Conservation (phyloP, 1,140 invertebrate genomes). For the Drosophila punjabiensis region DNA sequence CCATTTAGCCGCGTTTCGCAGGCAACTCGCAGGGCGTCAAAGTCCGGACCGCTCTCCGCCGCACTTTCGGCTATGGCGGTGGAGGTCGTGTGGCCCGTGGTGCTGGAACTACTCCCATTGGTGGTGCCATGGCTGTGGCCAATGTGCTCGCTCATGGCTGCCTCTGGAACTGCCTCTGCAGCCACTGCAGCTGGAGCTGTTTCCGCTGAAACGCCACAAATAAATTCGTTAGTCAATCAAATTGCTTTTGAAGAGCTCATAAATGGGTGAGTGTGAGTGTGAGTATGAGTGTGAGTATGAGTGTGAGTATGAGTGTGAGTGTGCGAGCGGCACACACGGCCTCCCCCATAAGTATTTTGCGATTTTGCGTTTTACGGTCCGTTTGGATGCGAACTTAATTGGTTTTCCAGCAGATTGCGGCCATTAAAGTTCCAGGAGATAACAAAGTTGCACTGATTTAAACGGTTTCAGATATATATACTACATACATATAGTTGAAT, state of each 20-base stretch:
- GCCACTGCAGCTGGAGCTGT: conserved; percentile 30
- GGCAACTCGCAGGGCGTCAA: conserved; percentile 61
- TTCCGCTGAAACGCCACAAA: conserved; percentile 50
- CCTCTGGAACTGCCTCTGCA: conserved; percentile 7
- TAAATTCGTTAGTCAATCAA: conserved; percentile 51
- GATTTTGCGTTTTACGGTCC: conserved; percentile 68
- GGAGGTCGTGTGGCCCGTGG: conserved; percentile 22
- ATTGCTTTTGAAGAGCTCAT: conserved; percentile 47
- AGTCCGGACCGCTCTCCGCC: conserved; percentile 64
- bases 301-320: conserved; percentile 6
- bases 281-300: conserved; percentile 1
- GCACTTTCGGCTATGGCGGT: conserved; percentile 49
- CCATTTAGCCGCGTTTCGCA: conserved; percentile 55
- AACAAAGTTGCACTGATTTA: conserved; percentile 6
- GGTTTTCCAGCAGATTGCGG: conserved; percentile 58
- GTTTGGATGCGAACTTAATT: conserved; percentile 73
- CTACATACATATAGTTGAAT: neutral
- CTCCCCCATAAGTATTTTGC: conserved; percentile 49
- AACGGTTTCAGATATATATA: conserved; percentile 4
- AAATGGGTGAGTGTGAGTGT: conserved; percentile 24
- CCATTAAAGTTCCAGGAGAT: conserved; percentile 12
- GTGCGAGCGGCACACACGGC: neutral
- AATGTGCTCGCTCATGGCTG: conserved; percentile 56
- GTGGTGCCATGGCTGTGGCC: conserved; percentile 28
- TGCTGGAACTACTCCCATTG: conserved; percentile 9